A percentile compares a stretch with the other conserved stretches of the same genome.
Conservation (phyloP, 2,797 vertebrate species). For the Diceros bicornis region DNA sequence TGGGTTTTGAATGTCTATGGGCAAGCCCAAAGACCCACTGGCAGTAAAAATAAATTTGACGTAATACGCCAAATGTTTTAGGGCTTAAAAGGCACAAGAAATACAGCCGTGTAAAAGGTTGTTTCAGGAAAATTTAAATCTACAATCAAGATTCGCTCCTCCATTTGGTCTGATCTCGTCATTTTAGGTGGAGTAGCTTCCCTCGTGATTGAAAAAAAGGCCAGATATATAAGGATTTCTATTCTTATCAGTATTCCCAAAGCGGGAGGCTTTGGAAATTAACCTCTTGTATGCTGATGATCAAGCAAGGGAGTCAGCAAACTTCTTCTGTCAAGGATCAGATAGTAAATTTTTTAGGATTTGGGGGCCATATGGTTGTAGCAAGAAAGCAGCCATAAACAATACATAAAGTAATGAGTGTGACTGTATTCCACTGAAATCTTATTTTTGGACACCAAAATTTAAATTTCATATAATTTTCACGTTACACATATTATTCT, state of each 20-base stretch:
- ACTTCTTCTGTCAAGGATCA: background rate
- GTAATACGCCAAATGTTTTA: background rate
- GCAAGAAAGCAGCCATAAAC: background rate
- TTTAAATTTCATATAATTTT: background rate
- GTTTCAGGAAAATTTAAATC: conserved; percentile 20
- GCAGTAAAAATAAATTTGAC: conserved; percentile 60
- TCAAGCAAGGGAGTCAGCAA: background rate
- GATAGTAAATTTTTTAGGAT: background rate
- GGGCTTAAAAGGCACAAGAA: background rate
- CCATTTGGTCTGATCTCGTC: background rate
- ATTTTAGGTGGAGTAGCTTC: background rate
- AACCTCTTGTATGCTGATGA: background rate
- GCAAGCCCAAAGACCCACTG: background rate
- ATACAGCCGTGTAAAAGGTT: conserved; percentile 32
- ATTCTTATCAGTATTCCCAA: background rate
- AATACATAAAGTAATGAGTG: background rate
- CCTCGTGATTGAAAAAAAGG: background rate
- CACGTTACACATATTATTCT: background rate
- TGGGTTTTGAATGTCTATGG: background rate
- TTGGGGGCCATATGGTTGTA: fast-evolving
- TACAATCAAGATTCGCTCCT: background rate
- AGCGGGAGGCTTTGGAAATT: background rate
- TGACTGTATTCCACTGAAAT: background rate
- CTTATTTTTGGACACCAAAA: background rate
- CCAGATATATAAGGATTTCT: background rate